Base-by-base conservation (phyloP, 2,888 invertebrate species). In the Leptopilina drosophilae region DNA sequence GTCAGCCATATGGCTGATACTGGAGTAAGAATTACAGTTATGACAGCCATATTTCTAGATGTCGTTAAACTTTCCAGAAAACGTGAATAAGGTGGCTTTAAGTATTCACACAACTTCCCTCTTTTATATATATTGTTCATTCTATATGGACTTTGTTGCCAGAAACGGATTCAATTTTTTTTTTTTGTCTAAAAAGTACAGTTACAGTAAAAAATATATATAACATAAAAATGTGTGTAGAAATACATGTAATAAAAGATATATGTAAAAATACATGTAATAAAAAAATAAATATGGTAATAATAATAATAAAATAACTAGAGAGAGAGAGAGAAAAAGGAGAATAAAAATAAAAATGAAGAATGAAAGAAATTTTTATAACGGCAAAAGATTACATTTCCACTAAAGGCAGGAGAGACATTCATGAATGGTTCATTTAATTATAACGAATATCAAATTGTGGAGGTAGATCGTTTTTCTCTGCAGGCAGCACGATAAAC, bases 321-420 rank as follows among this genome's bases (percentile, higher is more conserved):
- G 33, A 33, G 33, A 33, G 33, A 33, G 33, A 12, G 56, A 56
- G n/a, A 56, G 14, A 56, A 8, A 59, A n/a, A 59, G n/a, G 7
- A 15, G n/a, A 26, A 77, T 33, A 76, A 76, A 76, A 11, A 75
- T 15, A 49, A 15, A 15, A 83, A 79, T 76, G 79, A 59, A 59
- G 59, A 49, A 49, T 59, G n/a, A n/a, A 59, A n/a, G 14, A n/a
- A n/a, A 59, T 59, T 59, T n/a, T 15, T 59, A 59, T 59, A 59
- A 59, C 59, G n/a, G 8, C 15, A 76, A 76, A 8, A 79, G 76
- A 79, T 77, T 56, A 65, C 40, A 33, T 33, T 77, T 56, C 42
- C 62, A 62, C 15, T 62, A 62, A 62, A 62, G 62, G 62, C 20
- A 62, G n/a, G 62, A 62, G 62, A 62, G 62, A 62, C 62, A 62